phyloP scores from a whole-genome alignment of 2,113 vertebrate species.

The Machaerirhynchus nigripectus region DNA sequence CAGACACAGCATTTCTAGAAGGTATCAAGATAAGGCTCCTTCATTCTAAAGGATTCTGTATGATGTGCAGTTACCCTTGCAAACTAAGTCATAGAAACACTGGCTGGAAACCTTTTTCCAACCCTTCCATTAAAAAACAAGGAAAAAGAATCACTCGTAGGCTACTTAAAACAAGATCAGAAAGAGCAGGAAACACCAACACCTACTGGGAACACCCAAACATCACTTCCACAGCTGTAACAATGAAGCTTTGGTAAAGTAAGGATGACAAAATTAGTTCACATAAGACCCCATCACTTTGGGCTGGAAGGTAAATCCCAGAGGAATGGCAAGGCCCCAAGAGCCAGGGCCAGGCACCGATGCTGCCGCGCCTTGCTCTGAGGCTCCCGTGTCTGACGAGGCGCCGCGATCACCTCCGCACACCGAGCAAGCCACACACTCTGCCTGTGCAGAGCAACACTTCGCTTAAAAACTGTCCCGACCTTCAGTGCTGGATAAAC shows the following conservation, averaged over 20 bases:
- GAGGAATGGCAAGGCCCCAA: rapidly evolving
- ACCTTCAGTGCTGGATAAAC: not conserved
- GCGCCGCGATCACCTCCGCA: rapidly evolving
- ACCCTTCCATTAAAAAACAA: not conserved
- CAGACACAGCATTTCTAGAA: not conserved
- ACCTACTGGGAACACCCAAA: not conserved
- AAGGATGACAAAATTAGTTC: not conserved
- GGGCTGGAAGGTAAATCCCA: not conserved
- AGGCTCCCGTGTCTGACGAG: not conserved
- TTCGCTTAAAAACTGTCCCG: not conserved
- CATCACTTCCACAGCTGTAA: not conserved
- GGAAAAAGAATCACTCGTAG: not conserved
- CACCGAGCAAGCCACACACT: rapidly evolving
- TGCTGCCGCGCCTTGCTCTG: not conserved
- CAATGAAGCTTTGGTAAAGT: not conserved
- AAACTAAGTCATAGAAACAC: not conserved
- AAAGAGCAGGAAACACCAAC: not conserved
- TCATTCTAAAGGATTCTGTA: not conserved
- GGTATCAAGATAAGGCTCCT: not conserved
- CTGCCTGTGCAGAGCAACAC: not conserved
- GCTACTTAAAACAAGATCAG: not conserved
- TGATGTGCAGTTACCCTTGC: not conserved
- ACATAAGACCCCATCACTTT: not conserved
- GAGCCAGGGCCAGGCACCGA: rapidly evolving
- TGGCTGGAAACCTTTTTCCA: not conserved